These are phyloP conservation scores for Helobdella robusta DNA, from an alignment of 2,888 invertebrate species.

Conservation along the genomic window DNA sequence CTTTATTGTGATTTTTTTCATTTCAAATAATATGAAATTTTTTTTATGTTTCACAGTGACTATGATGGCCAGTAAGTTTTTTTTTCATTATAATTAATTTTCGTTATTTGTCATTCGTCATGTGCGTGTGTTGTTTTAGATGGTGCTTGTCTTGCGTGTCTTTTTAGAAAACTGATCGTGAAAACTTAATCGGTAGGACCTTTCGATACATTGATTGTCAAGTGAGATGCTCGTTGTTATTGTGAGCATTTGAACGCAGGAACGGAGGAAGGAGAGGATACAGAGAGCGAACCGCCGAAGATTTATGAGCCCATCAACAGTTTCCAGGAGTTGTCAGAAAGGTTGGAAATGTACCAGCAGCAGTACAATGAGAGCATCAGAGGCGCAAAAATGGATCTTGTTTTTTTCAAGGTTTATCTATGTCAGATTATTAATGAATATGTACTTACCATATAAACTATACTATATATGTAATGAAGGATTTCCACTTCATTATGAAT, in stretches of 20 bases:
- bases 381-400: constrained; percentile 50
- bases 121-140: too few relatives aligned
- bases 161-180: too few relatives aligned
- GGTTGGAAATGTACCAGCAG: constrained; percentile 46
- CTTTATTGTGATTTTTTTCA: too few relatives aligned
- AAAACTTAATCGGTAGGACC: background rate
- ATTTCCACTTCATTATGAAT: too few relatives aligned
- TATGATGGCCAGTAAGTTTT: background rate
- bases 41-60: constrained; percentile 1
- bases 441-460: too few relatives aligned
- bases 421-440: too few relatives aligned
- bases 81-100: background rate
- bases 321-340: constrained; percentile 45
- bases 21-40: too few relatives aligned
- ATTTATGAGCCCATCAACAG: constrained; percentile 71
- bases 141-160: too few relatives aligned
- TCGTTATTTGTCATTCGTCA: background rate
- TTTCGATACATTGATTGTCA: background rate
- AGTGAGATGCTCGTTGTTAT: background rate
- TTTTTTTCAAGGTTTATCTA: constrained; percentile 44
- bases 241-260: background rate
- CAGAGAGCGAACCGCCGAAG: constrained; percentile 89
- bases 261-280: constrained; percentile 84
- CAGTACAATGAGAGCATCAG: constrained; percentile 50
- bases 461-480: too few relatives aligned